Evolutionary conservation across 2,888 invertebrate species (phyloP), one percentile per base, ranked within the genome.

Genomic region (Mesorhabditis spiculigera): DNA sequence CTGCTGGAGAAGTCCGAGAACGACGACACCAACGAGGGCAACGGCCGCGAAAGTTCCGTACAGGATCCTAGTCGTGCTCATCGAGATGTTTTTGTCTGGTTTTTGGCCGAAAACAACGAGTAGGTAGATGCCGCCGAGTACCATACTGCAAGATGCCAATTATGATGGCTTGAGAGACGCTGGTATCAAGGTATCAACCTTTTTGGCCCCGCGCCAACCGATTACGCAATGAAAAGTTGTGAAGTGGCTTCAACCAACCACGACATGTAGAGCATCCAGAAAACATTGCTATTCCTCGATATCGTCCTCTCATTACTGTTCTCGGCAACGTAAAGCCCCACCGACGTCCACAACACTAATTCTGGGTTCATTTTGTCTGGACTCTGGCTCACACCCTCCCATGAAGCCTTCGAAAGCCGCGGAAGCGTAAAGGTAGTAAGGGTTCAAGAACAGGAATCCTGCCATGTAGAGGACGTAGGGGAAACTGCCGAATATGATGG

Each of bases 81-180:
- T 50, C 8, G 10, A 13, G 58, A 50, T 50, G n/a, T 50, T 50
- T n/a, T 50, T 50, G 58, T 50, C 58, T 10, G 58, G 58, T 50
- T 50, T 50, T 50, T 10, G n/a, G 58, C 58, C 58, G 88, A 98
- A 95, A 86, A 92, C 91, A 86, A 93, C 92, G 88, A 91, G 95
- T 43, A 96, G 94, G 88, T 95, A 96, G 45, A 95, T 89, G 86
- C 98, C 98, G 69, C 97, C 97, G 86, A 93, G 91, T 87, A 96
- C 92, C 89, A 95, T 91, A 86, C 96, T 96, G 89, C n/a, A 78
- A 90, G 66, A 43, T 13, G 42, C 3, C 2, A 43, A 50, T 13
- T 13, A 28, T n/a, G n/a, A n/a, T n/a, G n/a, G n/a, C n/a, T n/a
- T n/a, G n/a, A n/a, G n/a, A n/a, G n/a, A n/a, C n/a, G n/a, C n/a